These are phyloP conservation scores for Entelurus aequoreus DNA, from an alignment of 2,113 vertebrate species.

Conservation along the genomic window DNA sequence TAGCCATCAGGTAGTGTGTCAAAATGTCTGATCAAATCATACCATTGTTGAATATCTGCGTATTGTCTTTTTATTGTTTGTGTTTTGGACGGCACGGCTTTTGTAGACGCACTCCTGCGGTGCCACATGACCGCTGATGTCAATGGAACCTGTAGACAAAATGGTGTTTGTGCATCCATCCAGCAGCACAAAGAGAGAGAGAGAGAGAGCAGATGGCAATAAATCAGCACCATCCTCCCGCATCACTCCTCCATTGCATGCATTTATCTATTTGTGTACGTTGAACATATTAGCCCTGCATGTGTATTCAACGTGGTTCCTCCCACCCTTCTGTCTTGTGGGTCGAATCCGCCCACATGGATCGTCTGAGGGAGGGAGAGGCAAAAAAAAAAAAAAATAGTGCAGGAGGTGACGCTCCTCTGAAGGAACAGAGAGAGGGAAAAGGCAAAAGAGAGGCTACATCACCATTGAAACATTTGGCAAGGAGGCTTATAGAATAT, in stretches of 20 bases:
- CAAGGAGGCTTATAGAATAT: slow-evolving; percentile 45
- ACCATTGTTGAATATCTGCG: too few species aligned
- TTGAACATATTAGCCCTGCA: slow-evolving; percentile 10
- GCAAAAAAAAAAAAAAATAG: slow-evolving; percentile 37
- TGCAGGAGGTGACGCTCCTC: slow-evolving; percentile 69
- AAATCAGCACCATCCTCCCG: slow-evolving; percentile 7
- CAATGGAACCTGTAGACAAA: slow-evolving; percentile 64
- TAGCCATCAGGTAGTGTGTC: too few species aligned
- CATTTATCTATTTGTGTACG: slow-evolving; percentile 2
- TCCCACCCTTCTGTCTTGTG: slow-evolving; percentile 58
- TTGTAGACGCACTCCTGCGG: too few species aligned
- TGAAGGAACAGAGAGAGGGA: slow-evolving; percentile 57
- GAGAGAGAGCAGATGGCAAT: slow-evolving; percentile 14
- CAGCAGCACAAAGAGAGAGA: slow-evolving; percentile 20
- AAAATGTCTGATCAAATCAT: too few species aligned
- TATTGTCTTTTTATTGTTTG: too few species aligned
- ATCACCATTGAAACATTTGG: slow-evolving; percentile 62
- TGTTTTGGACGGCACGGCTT: too few species aligned
- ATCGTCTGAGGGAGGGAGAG: slow-evolving; percentile 55
- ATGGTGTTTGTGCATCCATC: slow-evolving; percentile 58
- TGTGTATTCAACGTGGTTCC: slow-evolving; percentile 53
- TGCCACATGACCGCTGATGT: slow-evolving; percentile 60
- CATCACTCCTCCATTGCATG: neutral
- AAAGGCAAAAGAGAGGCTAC: slow-evolving; percentile 49
- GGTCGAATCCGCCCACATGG: slow-evolving; percentile 72